phyloP scores from a whole-genome alignment of 2,113 vertebrate species.

The Felis chaus region DNA sequence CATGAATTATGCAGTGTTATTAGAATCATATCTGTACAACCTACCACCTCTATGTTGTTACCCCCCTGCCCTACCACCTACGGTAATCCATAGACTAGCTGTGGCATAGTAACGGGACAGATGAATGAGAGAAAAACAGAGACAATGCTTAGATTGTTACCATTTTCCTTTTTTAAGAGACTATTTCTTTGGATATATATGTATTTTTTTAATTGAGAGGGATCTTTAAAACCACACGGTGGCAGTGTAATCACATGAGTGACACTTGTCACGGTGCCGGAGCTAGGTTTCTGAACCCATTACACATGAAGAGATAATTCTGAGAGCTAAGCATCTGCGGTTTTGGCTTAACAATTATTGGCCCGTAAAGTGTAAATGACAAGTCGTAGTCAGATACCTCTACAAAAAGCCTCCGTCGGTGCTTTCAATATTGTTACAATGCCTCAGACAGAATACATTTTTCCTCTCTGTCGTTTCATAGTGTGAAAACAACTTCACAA shows the following conservation, averaged over 20 bases:
- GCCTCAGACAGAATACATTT: constrained; percentile 10
- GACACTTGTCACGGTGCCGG: background rate
- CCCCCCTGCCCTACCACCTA: rapidly evolving
- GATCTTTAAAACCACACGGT: constrained; percentile 78
- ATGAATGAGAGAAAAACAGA: background rate
- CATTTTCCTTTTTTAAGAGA: background rate
- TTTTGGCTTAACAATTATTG: constrained; percentile 44
- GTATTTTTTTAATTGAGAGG: background rate
- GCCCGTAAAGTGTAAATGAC: constrained; percentile 47
- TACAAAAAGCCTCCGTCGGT: constrained; percentile 3
- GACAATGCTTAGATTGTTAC: background rate
- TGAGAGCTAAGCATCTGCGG: constrained; percentile 45
- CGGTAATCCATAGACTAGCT: rapidly evolving
- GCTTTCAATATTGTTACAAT: constrained; percentile 46
- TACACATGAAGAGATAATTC: constrained; percentile 24
- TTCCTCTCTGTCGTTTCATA: background rate
- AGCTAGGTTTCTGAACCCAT: rapidly evolving
- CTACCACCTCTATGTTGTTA: rapidly evolving
- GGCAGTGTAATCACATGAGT: constrained; percentile 79
- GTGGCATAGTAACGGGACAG: background rate
- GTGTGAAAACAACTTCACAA: constrained; percentile 52
- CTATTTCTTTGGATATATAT: background rate
- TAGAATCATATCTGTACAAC: too few species aligned
- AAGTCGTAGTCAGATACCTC: constrained; percentile 34
- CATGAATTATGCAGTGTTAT: background rate